Base-by-base conservation (phyloP, 1,140 invertebrate species). In the Tetragnatha versicolor region DNA sequence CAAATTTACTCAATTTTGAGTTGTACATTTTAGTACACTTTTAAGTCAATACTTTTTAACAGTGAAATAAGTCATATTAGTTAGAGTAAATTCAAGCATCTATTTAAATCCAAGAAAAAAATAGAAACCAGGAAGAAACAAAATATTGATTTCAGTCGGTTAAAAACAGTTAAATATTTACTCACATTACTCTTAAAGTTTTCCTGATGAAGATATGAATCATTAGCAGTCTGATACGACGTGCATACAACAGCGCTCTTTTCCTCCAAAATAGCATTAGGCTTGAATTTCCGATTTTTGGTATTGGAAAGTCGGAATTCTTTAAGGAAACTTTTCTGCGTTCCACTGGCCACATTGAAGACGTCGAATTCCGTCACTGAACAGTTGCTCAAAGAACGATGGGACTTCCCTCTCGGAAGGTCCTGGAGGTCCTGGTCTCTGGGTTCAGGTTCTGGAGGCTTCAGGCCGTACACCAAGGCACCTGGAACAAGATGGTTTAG, bases 371-470 rank as follows among this genome's bases (percentile, higher is more conserved):
- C 68, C n/a, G 33, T 33, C 14, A 70, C 55, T 7, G 68, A 70
- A 39, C 68, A 70, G 22, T 70, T 70, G 17, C 68, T 70, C 3
- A 70, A 17, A 10, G 68, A 70, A 14, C 68, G 47, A 37, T 17
- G 27, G 17, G 37, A 53, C 20, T 29, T 70, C 20, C 22, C 25
- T 12, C 29, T 22, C 25, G 0, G 6, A 27, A 25, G 35, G 9
- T 33, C 20, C 45, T 7, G 39, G 29, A 49, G 7, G 2, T 33
- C 65, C 14, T 68, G 9, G 27, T 47, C 12, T 10, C 10, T 14
- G 29, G 20, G 10, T 22, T 66, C 25, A 1, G 65, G 42, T 10
- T 35, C 65, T 20, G 37, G 27, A 10, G 4, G 27, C 10, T 22
- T 22, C 2, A n/a, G 17, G 17, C 65, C 42, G 47, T 65, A 33